Evolutionary conservation across 1,140 invertebrate genomes (phyloP).

Genomic region (Neodiprion virginianus): DNA sequence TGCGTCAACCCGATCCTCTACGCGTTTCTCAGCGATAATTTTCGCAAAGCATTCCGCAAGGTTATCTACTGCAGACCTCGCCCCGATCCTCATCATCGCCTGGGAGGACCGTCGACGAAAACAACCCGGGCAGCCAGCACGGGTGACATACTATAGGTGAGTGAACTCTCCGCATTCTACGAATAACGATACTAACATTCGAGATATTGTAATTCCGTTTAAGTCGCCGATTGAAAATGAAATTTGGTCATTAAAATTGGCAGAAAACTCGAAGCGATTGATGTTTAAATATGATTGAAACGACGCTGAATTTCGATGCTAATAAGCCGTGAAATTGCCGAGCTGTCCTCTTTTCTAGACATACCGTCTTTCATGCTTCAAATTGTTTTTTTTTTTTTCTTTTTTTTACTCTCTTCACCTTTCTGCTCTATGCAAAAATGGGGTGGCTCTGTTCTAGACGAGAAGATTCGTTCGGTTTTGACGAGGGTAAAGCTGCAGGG

Average conservation of each 20-base stretch:
- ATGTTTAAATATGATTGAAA: too few relatives aligned
- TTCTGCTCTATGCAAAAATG: too few relatives aligned
- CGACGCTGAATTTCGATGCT: too few relatives aligned
- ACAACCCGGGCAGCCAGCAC: constrained; percentile 53
- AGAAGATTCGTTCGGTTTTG: background rate
- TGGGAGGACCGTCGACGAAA: constrained; percentile 51
- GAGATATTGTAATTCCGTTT: background rate
- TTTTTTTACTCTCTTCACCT: background rate
- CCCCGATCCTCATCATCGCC: constrained; percentile 40
- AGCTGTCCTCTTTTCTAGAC: too few relatives aligned
- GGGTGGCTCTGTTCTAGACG: too few relatives aligned
- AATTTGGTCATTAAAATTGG: too few relatives aligned
- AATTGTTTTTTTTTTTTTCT: background rate
- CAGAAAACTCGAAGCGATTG: too few relatives aligned
- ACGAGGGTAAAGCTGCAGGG: background rate
- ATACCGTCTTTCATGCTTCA: background rate
- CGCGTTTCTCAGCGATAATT: constrained; percentile 88
- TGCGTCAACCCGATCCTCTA: constrained; percentile 97
- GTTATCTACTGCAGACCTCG: constrained; percentile 63
- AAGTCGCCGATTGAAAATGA: too few relatives aligned
- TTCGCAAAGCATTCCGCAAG: constrained; percentile 83
- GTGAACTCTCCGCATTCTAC: constrained; percentile 8
- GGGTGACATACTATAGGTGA: constrained; percentile 56
- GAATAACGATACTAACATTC: too few relatives aligned
- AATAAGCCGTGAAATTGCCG: too few relatives aligned